Evolutionary conservation across 37 sponge, comb jelly and placozoan genomes (phyloP), one percentile per base, ranked within the genome.

Genomic region (Halichondria panicea): DNA sequence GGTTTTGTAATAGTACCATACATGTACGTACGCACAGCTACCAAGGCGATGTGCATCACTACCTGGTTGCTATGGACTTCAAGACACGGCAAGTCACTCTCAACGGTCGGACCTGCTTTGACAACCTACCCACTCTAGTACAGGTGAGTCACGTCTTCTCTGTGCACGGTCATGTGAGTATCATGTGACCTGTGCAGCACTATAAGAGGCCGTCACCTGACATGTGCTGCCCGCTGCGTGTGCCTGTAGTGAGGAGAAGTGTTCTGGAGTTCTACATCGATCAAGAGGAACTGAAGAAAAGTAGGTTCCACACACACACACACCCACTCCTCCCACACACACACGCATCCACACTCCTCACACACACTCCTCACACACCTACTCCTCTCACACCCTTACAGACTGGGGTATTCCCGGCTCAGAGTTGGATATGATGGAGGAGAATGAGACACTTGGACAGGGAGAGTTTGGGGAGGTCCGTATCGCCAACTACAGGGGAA

Each of bases 381-480:
- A 4, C 70, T 8, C 46, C 6, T 12, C 12, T 56, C 63, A 45
- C 44, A 24, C 35, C 30, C 24, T 38, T 56, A 63, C 72, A 76
- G 97, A 71, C 5, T 97, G 98, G 98, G 85, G 81, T 24, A 53
- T 97, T 1, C 43, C 70, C 1, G 57, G 40, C 57, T 60, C 74
- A 4, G 94, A 89, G 22, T 45, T 97, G 43, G 13, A 18, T 18
- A 18, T 18, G 13, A 77, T 74, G 40, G n/a, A 87, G 31, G 74
- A 73, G 18, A 69, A 88, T 0, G 11, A 9, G 57, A 50, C 48
- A 3, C 37, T 97, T 6, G 98, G 95, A 2, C 66, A 72, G 55
- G 98, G 98, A 71, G 95, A 94, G 71, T 97, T 94, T 84, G 95
- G 98, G 65, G 98, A 89, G 61, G 95, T 97, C 15, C 70, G 76